Evolutionary conservation across 92 coral and sea anemone species (phyloP), one percentile per base, ranked within the genome.

Genomic region (Actinernus sp.): DNA sequence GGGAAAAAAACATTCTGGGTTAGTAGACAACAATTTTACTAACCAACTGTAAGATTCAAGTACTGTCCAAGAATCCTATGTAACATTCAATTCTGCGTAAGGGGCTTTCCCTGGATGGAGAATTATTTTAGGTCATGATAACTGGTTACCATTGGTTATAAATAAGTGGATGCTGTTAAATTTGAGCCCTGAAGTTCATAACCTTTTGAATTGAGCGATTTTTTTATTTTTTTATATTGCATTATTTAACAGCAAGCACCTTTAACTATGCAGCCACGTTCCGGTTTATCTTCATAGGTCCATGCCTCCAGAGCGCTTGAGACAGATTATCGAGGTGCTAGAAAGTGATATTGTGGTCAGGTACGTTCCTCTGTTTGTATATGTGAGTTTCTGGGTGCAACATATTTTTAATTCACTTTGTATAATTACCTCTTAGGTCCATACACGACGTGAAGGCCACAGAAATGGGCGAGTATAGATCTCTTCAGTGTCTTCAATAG

Each of bases 401-500:
- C 29, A 13, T 27, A 30, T 10, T 17, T 38, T 2, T 10, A 55
- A 14, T 3, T 11, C 36, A 20, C 19, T 2, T 12, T 25, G n/a
- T n/a, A n/a, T n/a, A n/a, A n/a, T n/a, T n/a, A n/a, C n/a, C n/a
- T n/a, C n/a, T n/a, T 72, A 90, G 97, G 43, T 95, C 99, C 30
- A 84, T 95, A 61, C 99, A 95, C 33, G 99, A 95, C 57, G 99
- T 95, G 12, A 95, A 95, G 65, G 99, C 99, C 12, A 91, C 97
- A 28, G 99, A 95, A 73, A 49, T 95, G 82, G 99, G 99, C 91
- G 46, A 75, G 84, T 29, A 20, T 13, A 20, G 11, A 31, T 26
- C 21, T 17, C 39, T 16, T 33, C 25, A 63, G 5, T 31, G 18
- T 26, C 14, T 27, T 26, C n/a, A n/a, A n/a, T n/a, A n/a, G n/a